Percentiles rank a stretch among this genome's conserved stretches.
These are phyloP conservation scores for Athripsodes cinereus DNA, from an alignment of 2,888 invertebrate species.

Conservation along the genomic window DNA sequence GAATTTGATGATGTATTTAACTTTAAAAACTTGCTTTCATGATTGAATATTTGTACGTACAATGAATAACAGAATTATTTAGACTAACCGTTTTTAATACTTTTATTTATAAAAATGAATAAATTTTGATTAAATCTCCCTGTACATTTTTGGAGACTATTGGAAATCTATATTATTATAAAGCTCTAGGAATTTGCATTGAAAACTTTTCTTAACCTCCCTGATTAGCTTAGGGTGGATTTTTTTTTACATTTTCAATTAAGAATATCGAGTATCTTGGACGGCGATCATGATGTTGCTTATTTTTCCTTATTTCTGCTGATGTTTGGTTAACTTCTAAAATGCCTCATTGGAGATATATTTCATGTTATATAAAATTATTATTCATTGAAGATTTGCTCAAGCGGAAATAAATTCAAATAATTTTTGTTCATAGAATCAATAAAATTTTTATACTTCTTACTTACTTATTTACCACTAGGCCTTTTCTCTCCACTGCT, in stretches of 20 bases:
- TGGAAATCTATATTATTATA: constrained; percentile 1
- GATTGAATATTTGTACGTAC: too few species aligned
- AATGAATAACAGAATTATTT: too few species aligned
- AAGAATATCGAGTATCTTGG: constrained; percentile 18
- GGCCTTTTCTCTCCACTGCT: too few species aligned
- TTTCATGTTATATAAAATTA: background rate
- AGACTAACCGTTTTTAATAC: too few species aligned
- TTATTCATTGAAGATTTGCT: too few species aligned
- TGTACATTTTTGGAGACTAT: constrained; percentile 27
- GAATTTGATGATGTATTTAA: too few species aligned
- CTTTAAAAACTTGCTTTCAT: too few species aligned
- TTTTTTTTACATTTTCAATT: constrained; percentile 24
- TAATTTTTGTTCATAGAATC: too few species aligned
- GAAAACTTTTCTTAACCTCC: constrained; percentile 23
- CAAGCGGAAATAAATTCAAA: too few species aligned
- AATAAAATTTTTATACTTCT: too few species aligned
- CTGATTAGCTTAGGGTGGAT: constrained; percentile 4
- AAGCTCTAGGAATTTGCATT: constrained; percentile 21
- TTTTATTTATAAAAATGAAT: too few species aligned
- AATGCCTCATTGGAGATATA: constrained; percentile 5
- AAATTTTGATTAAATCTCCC: constrained; percentile 27
- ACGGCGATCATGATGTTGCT: constrained; percentile 25
- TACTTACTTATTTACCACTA: too few species aligned
- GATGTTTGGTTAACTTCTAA: constrained; percentile 6
- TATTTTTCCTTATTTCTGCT: background rate